These are phyloP conservation scores for Melanostoma scalare DNA, from an alignment of 2,888 invertebrate genomes.

Conservation along the genomic window DNA sequence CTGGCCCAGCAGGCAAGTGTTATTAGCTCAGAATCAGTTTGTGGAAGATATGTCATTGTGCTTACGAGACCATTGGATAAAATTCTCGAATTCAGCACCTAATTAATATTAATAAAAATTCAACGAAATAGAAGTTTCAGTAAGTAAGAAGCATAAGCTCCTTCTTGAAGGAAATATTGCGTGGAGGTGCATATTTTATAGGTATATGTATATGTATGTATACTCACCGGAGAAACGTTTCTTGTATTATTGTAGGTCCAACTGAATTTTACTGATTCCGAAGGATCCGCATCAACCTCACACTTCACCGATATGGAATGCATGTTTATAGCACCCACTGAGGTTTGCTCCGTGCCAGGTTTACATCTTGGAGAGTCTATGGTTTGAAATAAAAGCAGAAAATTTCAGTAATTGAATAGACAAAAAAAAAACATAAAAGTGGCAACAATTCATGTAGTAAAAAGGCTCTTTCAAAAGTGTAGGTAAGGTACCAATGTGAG, in stretches of 20 bases:
- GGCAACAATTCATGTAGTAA: neutral
- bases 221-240: constrained; percentile 88
- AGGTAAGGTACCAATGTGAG: no score
- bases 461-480: no score
- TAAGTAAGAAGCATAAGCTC: no score
- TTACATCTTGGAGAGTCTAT: constrained; percentile 91
- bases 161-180: no score
- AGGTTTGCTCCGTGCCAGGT: constrained; percentile 87
- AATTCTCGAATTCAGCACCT: constrained; percentile 83
- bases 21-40: constrained; percentile 87
- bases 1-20: constrained; percentile 94
- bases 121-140: neutral
- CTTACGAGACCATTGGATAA: constrained; percentile 84
- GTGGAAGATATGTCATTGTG: constrained; percentile 85
- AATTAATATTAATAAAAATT: constrained; percentile 37
- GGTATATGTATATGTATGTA: no score
- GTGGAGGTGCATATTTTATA: no score
- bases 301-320: constrained; percentile 90
- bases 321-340: constrained; percentile 88
- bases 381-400: constrained; percentile 1
- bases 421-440: constrained; percentile 5
- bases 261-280: constrained; percentile 88
- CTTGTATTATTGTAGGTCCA: constrained; percentile 93
- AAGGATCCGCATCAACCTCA: constrained; percentile 91
- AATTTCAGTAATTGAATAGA: constrained; percentile 37